phyloP scores from a whole-genome alignment of 2,113 vertebrate species.

The Cyanoliseus patagonus region DNA sequence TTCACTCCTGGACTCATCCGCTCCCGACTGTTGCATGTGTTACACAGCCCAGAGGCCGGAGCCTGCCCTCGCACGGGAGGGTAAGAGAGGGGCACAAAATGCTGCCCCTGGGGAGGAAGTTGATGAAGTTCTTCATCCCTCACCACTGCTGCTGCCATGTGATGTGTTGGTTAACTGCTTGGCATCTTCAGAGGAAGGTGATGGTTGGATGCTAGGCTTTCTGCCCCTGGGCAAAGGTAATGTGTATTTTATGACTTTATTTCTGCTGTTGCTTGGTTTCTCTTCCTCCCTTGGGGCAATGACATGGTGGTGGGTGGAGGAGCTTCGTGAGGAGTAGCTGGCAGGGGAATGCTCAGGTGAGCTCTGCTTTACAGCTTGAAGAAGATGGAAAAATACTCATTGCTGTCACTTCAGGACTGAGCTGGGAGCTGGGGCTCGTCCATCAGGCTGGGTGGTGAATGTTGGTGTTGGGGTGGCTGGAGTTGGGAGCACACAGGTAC shows the following conservation, averaged over 20 bases:
- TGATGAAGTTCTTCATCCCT: not conserved
- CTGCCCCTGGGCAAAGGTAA: conserved; percentile 11
- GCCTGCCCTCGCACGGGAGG: not conserved
- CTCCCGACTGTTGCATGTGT: not conserved
- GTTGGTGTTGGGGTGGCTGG: not conserved
- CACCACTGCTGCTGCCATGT: fast-evolving
- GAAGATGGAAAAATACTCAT: not conserved
- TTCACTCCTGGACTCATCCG: not conserved
- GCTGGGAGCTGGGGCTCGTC: not conserved
- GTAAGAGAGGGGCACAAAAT: not conserved
- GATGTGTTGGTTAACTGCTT: not conserved
- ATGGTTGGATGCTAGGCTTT: not conserved
- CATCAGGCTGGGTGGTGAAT: not conserved
- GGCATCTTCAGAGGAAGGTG: not conserved
- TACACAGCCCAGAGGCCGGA: not conserved
- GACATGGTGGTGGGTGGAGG: not conserved
- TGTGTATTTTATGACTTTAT: not conserved
- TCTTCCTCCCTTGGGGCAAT: not conserved
- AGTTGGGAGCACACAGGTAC: not conserved
- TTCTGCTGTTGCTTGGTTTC: not conserved
- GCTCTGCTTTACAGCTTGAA: not conserved
- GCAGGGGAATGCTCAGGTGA: not conserved
- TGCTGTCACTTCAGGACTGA: not conserved
- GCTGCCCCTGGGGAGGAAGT: not conserved
- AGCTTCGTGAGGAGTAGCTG: not conserved